These are phyloP conservation scores for Metalampra italica DNA, from an alignment of 2,888 invertebrate species.

Conservation along the genomic window DNA sequence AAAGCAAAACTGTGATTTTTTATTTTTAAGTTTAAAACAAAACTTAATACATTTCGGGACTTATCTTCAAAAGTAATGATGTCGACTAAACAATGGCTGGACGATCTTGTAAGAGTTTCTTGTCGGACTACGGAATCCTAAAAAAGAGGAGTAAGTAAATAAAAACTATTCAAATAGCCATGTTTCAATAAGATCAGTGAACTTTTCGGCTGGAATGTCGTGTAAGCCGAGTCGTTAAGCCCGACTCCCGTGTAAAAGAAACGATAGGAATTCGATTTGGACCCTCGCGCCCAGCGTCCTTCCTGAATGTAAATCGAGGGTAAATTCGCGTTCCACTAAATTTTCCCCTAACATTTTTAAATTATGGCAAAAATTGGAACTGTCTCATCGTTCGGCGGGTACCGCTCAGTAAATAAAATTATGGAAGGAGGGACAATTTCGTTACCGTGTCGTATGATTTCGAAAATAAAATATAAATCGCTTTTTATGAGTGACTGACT, in stretches of 20 bases:
- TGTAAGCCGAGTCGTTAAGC: constrained; percentile 35
- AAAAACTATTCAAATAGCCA: constrained; percentile 20
- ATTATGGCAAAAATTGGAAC: constrained; percentile 47
- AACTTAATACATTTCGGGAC: too few relatives aligned
- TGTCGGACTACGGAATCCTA: too few relatives aligned
- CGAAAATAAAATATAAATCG: background rate
- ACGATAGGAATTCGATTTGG: constrained; percentile 72
- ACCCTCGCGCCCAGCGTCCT: constrained; percentile 55
- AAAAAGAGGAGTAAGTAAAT: background rate
- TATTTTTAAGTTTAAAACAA: too few relatives aligned
- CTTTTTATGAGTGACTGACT: background rate
- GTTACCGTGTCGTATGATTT: constrained; percentile 2
- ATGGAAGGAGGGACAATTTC: constrained; percentile 6
- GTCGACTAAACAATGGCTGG: too few relatives aligned
- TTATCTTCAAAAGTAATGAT: too few relatives aligned
- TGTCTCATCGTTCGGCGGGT: constrained; percentile 22
- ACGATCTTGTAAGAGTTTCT: too few relatives aligned
- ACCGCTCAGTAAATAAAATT: constrained; percentile 20
- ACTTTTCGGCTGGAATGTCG: constrained; percentile 24
- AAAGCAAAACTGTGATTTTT: too few relatives aligned
- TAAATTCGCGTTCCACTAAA: constrained; percentile 50
- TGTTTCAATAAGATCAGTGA: constrained; percentile 28
- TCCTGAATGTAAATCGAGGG: constrained; percentile 69
- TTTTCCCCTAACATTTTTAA: constrained; percentile 50
- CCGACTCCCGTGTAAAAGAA: constrained; percentile 48